Evolutionary conservation across 2,888 invertebrate genomes (phyloP).

Genomic region (Caenorhabditis sp.): DNA sequence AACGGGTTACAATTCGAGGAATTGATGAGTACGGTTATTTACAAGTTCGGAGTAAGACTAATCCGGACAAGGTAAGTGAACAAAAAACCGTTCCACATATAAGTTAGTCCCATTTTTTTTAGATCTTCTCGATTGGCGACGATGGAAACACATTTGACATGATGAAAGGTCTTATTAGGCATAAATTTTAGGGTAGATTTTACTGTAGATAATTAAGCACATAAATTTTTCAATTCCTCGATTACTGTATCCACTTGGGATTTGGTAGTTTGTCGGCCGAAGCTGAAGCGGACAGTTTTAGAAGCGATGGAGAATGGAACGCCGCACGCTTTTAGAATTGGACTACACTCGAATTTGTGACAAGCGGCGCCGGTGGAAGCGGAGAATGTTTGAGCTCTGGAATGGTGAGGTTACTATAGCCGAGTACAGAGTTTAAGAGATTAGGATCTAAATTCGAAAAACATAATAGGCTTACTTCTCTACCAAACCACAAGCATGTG

Average conservation of each 20-base stretch:
- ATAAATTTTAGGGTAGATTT: constrained; percentile 38
- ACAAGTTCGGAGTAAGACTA: constrained; percentile 75
- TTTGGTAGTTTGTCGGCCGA: constrained; percentile 72
- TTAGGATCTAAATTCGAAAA: constrained; percentile 5
- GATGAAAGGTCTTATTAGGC: constrained; percentile 85
- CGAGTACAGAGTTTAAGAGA: no score
- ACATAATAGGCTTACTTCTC: constrained; percentile 35
- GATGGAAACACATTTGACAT: constrained; percentile 97
- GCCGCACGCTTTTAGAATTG: constrained; percentile 74
- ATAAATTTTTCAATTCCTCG: constrained; percentile 18
- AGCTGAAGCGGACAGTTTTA: constrained; percentile 75
- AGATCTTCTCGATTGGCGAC: constrained; percentile 82
- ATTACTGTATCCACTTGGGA: constrained; percentile 25
- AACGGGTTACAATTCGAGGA: constrained; percentile 80
- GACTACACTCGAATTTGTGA: constrained; percentile 72
- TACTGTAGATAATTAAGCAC: neutral
- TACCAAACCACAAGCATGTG: constrained; percentile 72
- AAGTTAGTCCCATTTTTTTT: constrained; percentile 64
- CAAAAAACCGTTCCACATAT: constrained; percentile 75
- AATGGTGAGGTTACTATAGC: no score
- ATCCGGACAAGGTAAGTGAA: constrained; percentile 35
- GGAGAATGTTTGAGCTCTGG: constrained; percentile 71
- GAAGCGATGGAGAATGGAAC: constrained; percentile 73
- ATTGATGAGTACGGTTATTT: constrained; percentile 89
- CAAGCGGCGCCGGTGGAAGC: constrained; percentile 77